A percentile compares a stretch with the other conserved stretches of the same genome.
phyloP scores from a whole-genome alignment of 2,797 vertebrate species.

The Falco biarmicus region DNA sequence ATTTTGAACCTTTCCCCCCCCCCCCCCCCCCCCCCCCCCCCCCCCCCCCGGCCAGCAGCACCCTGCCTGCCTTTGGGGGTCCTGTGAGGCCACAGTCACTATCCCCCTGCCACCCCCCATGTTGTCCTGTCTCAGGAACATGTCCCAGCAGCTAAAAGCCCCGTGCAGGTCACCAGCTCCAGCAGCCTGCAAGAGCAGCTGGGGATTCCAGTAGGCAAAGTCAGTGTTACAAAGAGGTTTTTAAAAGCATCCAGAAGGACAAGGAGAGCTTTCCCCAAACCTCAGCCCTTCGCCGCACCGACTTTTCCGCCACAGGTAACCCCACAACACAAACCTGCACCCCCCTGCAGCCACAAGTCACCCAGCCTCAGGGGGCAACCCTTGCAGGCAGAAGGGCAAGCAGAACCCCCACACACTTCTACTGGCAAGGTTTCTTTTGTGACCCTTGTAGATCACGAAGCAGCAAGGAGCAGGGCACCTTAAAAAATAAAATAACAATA shows the following conservation, averaged over 20 bases:
- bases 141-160: neutral
- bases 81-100: fast-evolving
- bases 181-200: neutral
- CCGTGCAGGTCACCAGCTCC: neutral
- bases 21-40: too few species aligned
- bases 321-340: neutral
- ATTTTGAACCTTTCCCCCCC: neutral
- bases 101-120: neutral
- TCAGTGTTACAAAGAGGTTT: neutral
- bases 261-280: neutral
- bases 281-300: neutral
- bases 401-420: neutral
- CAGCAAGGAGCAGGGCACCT: neutral
- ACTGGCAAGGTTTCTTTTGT: neutral
- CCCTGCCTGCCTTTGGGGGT: neutral
- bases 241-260: neutral
- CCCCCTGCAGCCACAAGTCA: neutral
- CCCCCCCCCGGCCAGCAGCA: too few species aligned
- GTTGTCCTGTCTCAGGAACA: neutral
- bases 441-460: neutral
- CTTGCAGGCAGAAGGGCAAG: neutral
- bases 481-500: neutral
- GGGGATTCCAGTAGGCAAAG: neutral
- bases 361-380: neutral
- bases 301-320: neutral